Evolutionary conservation across 2,888 invertebrate species (phyloP).

Genomic region (Sphaerophoria taeniata): DNA sequence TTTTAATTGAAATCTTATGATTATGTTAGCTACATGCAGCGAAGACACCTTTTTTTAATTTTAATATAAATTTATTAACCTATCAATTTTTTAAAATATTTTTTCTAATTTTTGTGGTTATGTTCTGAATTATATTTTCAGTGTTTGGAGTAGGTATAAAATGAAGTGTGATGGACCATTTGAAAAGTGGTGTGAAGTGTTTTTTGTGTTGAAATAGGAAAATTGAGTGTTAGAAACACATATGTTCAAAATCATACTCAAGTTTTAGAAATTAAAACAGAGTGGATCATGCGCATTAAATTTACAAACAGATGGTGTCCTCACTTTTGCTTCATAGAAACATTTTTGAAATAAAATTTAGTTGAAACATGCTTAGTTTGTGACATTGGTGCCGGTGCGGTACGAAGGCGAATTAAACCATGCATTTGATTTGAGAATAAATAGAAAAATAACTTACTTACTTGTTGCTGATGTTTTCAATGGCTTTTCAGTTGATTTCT

Average conservation of each 20-base stretch:
- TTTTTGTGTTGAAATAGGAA: slow-evolving; percentile 20
- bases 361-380: slow-evolving; percentile 12
- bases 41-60: slow-evolving; percentile 60
- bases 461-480: not conserved
- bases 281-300: slow-evolving; percentile 43
- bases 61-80: not conserved
- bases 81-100: not conserved
- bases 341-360: slow-evolving; percentile 22
- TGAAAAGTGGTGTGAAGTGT: slow-evolving; percentile 3
- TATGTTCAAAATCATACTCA: not conserved
- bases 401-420: not conserved
- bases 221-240: not conserved
- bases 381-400: slow-evolving; percentile 31
- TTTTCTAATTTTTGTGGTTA: not conserved
- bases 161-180: slow-evolving; percentile 26
- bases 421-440: not conserved
- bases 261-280: not conserved
- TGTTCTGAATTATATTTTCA: slow-evolving; percentile 27
- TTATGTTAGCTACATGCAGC: slow-evolving; percentile 74
- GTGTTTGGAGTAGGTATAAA: slow-evolving; percentile 1
- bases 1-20: slow-evolving; percentile 28
- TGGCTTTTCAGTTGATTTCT: not conserved
- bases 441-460: not conserved
- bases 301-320: slow-evolving; percentile 61
- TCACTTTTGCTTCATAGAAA: slow-evolving; percentile 50